Evolutionary conservation across 2,113 vertebrate genomes (phyloP), one percentile per base, ranked within the genome.

Genomic region (Alaudala cheleensis): DNA sequence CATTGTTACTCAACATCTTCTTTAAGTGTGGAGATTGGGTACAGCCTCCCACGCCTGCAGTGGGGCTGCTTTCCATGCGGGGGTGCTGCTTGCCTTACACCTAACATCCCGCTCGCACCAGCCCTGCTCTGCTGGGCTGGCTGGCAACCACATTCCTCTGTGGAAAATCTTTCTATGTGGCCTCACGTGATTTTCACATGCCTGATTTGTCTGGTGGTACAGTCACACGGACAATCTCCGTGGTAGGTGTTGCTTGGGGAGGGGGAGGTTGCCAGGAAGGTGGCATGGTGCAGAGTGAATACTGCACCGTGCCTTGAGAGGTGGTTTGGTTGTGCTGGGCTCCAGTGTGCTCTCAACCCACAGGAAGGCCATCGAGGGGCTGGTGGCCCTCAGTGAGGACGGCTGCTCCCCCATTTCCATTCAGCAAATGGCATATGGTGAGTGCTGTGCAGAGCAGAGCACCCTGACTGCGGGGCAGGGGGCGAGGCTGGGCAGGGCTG

Each of bases 391-490:
- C 81, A 98, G 97, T 9, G 98, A 98, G 86, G 98, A 98, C 0
- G 98, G 98, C 61, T 93, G 96, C 72, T 97, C 98, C 33, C 95
- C 98, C 19, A 97, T 98, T 88, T 98, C 98, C 50, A 97, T 98
- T 84, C 98, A 96, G 70, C 98, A 98, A 90, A 98, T 98, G 98
- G 98, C 98, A 6, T 98, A 98, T 31, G 98, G 98, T 98, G 91
- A 86, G 97, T 95, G 29, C 56, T 11, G 3, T 5, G 14, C 37
- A 51, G n/a, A 72, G 56, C 2, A 4, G 72, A 51, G 20, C 34
- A 50, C 12, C 57, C 39, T 6, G 16, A 5, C 40, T 0, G 0
- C 0, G 0, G n/a, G 34, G 14, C 28, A 5, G 10, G 21, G 72
- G 26, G 1, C 0, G 1, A 72, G 26, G 50, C 33, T 1, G 6